Evolutionary conservation across 2,113 vertebrate genomes (phyloP).

Genomic region (Microcebus tavaratra): DNA sequence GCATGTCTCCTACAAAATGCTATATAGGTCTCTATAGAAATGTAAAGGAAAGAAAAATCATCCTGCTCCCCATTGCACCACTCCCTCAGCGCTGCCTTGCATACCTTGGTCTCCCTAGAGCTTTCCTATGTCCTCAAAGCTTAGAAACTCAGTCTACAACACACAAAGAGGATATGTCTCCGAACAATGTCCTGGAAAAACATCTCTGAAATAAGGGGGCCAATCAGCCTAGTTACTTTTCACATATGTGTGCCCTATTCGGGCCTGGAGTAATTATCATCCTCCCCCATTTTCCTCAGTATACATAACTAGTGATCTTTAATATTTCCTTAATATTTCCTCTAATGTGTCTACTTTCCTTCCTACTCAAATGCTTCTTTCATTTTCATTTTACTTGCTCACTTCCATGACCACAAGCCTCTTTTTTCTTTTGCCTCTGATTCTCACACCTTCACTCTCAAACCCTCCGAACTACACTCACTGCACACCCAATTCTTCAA

Average conservation of each 20-base stretch:
- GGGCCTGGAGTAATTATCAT: neutral
- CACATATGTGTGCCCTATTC: neutral
- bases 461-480: neutral
- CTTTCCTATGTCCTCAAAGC: neutral
- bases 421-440: neutral
- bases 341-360: neutral
- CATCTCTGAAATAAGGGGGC: neutral
- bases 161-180: neutral
- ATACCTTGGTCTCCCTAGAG: neutral
- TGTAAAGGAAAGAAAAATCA: neutral
- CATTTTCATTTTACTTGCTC: neutral
- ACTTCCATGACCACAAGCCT: neutral
- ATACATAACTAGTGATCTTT: neutral
- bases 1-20: neutral
- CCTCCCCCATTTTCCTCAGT: neutral
- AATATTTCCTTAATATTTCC: neutral
- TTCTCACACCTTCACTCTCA: neutral
- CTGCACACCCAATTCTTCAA: neutral
- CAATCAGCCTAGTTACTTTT: neutral
- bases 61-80: neutral
- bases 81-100: neutral
- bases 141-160: neutral
- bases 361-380: neutral
- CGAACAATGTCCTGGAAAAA: neutral
- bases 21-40: neutral